Base-by-base conservation (phyloP, 2,888 invertebrate genomes). In the Yponomeuta plumbellus region DNA sequence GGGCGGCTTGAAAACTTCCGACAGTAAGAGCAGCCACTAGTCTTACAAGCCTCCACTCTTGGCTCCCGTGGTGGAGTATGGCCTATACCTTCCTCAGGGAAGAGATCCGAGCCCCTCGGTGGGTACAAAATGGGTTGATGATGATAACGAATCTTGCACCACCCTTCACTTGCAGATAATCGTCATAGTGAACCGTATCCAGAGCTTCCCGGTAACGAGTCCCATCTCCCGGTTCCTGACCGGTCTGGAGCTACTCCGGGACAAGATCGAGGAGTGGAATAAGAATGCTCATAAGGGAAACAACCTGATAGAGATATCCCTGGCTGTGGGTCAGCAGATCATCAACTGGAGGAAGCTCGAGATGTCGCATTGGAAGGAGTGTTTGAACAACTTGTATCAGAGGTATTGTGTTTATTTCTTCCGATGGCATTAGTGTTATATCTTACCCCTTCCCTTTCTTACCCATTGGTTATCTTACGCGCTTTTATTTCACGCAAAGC, bases 311-410 rank as follows among this genome's bases (percentile, higher is more conserved):
- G 92, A 93, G 0, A 92, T 96, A 68, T 94, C 97, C n/a, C 83
- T 94, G 39, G 92, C 93, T 39, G 91, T 99, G 1, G 96, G 96
- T 0, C 93, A 94, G 69, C 94, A 96, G 77, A 96, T 99, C 65
- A 94, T 98, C 63, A 92, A 94, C 65, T 99, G 98, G 98, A 94
- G 99, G 68, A 96, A 96, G 80, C 81, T 97, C 34, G 99, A 99
- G 81, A 91, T 99, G 73, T 93, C 93, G 67, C 94, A 95, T 76
- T 99, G 98, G 98, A 96, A 96, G 73, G 94, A 95, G 74, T 95
- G 96, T 68, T 89, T 98, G 6, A 94, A 95, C 69, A 92, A 93
- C 68, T 92, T 95, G 21, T 92, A 92, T 68, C 90, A 93, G 65
- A 93, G 92, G 94, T 94, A 34, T 64, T 21, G 66, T 66, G 34